These are phyloP conservation scores for Cinclus mexicanus DNA, from an alignment of 2,113 vertebrate species.

Conservation along the genomic window DNA sequence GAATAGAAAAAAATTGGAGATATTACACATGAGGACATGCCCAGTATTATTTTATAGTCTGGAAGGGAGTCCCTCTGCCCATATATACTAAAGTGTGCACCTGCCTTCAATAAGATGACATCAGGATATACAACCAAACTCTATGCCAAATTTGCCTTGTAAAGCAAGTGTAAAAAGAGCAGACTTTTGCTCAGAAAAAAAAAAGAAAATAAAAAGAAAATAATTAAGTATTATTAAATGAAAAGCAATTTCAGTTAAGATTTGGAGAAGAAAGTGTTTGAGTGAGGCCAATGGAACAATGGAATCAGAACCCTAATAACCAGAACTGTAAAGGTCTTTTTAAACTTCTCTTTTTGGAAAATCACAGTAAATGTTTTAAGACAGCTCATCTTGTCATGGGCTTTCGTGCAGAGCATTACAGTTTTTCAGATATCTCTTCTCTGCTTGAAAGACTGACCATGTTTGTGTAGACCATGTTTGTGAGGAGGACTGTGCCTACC, in stretches of 20 bases:
- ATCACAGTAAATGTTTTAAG: not conserved
- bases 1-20: slow-evolving; percentile 54
- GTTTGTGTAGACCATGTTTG: not conserved
- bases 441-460: not conserved
- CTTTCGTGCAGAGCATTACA: not conserved
- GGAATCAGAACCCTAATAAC: not conserved
- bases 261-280: slow-evolving; percentile 39
- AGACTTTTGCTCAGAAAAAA: slow-evolving; percentile 41
- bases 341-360: not conserved
- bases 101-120: slow-evolving; percentile 75
- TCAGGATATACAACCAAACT: slow-evolving; percentile 58
- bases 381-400: not conserved
- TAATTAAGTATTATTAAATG: not conserved
- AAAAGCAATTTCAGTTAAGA: slow-evolving; percentile 37
- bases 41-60: slow-evolving; percentile 72
- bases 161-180: slow-evolving; percentile 68
- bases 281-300: slow-evolving; percentile 13
- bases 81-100: slow-evolving; percentile 73
- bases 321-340: not conserved
- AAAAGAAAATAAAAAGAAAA: not conserved
- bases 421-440: not conserved
- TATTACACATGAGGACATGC: slow-evolving; percentile 64
- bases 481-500: not conserved
- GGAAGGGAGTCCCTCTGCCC: slow-evolving; percentile 69
- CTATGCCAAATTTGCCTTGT: slow-evolving; percentile 71